Conservation (phyloP, 1,140 invertebrate species). For the Brachionus angularis region DNA sequence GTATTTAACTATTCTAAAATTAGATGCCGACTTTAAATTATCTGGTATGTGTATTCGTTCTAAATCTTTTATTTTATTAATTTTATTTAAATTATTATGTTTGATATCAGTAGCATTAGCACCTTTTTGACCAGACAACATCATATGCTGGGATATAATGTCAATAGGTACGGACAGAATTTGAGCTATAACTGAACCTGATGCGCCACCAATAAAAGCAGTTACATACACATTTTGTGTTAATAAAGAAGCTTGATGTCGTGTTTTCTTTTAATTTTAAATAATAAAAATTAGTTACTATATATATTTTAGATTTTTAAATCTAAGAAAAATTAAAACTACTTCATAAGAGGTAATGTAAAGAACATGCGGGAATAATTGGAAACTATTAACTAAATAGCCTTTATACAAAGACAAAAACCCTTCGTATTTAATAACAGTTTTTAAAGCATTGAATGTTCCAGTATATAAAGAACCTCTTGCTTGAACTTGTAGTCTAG, state of each 20-base stretch:
- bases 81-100: too few species aligned
- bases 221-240: conserved; percentile 20
- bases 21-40: conserved; percentile 23
- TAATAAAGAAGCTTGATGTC: conserved; percentile 5
- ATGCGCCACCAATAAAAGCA: conserved; percentile 70
- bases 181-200: conserved; percentile 85
- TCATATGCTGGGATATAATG: conserved; percentile 89
- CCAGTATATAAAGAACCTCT: conserved; percentile 66
- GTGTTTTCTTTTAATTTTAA: background rate
- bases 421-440: conserved; percentile 84
- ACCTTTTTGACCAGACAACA: conserved; percentile 71
- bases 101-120: background rate
- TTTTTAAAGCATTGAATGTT: conserved; percentile 80
- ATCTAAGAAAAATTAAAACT: conserved; percentile 64
- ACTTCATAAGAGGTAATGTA: conserved; percentile 95
- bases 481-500: conserved; percentile 72
- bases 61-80: conserved; percentile 3
- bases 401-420: conserved; percentile 80
- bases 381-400: conserved; percentile 86
- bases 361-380: conserved; percentile 73
- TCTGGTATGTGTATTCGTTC: conserved; percentile 36
- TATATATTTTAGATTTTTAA: conserved; percentile 60
- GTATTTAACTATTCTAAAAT: conserved; percentile 48
- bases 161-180: conserved; percentile 94
- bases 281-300: conserved; percentile 43